phyloP scores from a whole-genome alignment of 2,888 invertebrate species.

The Uropetala carovei region DNA sequence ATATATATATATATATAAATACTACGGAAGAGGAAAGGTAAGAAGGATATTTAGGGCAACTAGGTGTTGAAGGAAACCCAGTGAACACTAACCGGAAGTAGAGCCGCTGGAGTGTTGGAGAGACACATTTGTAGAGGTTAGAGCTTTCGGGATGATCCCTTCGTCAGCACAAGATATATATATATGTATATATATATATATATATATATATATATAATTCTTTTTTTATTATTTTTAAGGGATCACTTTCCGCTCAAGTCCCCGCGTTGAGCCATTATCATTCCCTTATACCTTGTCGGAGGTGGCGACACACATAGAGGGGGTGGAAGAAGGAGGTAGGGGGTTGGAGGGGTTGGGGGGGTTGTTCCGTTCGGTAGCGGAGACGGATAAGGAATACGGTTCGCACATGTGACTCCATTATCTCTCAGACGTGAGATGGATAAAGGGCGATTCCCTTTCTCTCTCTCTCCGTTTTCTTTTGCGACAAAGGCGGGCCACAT shows the following conservation, averaged over 20 bases:
- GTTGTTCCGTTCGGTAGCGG: neutral
- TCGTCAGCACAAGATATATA: too few species aligned
- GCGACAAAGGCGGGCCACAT: neutral
- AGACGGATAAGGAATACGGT: too few species aligned
- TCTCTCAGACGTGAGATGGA: constrained; percentile 47
- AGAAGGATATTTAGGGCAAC: too few species aligned
- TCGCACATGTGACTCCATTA: neutral
- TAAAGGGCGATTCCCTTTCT: constrained; percentile 14
- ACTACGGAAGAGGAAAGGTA: too few species aligned
- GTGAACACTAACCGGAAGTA: too few species aligned
- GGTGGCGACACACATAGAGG: constrained; percentile 11
- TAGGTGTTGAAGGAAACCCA: too few species aligned
- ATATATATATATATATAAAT: too few species aligned
- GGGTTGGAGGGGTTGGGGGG: neutral
- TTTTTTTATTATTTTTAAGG: neutral
- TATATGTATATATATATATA: too few species aligned
- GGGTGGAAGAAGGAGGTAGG: neutral
- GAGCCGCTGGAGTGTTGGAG: too few species aligned
- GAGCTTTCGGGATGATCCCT: too few species aligned
- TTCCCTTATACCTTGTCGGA: neutral
- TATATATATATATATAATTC: too few species aligned
- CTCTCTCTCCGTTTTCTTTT: neutral
- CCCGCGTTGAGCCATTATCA: neutral
- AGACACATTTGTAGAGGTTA: too few species aligned
- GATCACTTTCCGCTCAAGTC: neutral